These are phyloP conservation scores for Cathartes aura DNA, from an alignment of 2,113 vertebrate genomes.

Conservation along the genomic window DNA sequence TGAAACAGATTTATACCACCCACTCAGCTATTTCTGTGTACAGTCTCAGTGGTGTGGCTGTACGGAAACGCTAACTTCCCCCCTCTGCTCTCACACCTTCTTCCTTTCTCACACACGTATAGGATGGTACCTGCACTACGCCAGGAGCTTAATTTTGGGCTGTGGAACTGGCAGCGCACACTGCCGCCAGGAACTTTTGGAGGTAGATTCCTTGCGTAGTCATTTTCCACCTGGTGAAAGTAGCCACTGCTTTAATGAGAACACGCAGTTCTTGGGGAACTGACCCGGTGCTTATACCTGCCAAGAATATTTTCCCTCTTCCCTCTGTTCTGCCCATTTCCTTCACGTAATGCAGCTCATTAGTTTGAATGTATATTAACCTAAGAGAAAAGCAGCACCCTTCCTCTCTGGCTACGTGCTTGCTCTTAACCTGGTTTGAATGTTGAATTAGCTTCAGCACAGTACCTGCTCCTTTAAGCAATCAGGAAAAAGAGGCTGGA, in stretches of 20 bases:
- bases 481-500: not conserved
- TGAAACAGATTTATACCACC: not conserved
- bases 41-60: accelerated
- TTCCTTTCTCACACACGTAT: accelerated
- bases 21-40: accelerated
- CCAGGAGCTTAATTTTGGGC: not conserved
- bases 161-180: not conserved
- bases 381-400: not conserved
- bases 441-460: not conserved
- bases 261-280: not conserved
- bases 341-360: not conserved
- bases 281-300: not conserved
- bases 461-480: not conserved
- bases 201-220: not conserved
- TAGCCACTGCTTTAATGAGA: not conserved
- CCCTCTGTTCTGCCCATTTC: not conserved
- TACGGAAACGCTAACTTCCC: accelerated
- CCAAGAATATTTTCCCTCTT: not conserved
- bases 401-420: not conserved
- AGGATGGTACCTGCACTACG: not conserved
- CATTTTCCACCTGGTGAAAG: not conserved
- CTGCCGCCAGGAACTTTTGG: not conserved
- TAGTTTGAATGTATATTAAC: not conserved
- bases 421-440: not conserved
- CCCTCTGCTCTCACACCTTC: not conserved